Evolutionary conservation across 2,113 vertebrate species (phyloP).

Genomic region (Sturnira hondurensis): DNA sequence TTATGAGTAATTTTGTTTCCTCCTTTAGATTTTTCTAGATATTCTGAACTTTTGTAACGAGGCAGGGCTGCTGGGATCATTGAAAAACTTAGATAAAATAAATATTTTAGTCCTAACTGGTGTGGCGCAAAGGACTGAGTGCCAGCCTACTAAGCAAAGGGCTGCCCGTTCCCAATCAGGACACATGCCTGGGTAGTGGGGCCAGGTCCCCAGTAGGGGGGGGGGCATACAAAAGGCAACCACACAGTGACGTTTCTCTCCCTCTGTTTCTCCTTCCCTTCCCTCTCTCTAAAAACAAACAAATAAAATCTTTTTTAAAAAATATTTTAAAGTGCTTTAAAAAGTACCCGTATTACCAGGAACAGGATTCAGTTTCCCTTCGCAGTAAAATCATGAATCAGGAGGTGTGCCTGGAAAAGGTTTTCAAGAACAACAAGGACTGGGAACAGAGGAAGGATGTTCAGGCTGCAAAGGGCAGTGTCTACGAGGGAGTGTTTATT

Average conservation of each 20-base stretch:
- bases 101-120: neutral
- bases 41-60: constrained; percentile 13
- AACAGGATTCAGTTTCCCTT: neutral
- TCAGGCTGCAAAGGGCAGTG: neutral
- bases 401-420: neutral
- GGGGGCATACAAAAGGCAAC: too few relatives aligned
- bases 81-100: neutral
- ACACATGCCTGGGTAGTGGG: neutral
- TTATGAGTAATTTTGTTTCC: neutral
- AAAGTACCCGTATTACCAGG: neutral
- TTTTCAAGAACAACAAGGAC: neutral
- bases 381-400: neutral
- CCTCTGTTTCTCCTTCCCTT: neutral
- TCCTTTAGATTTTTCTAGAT: neutral
- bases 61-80: neutral
- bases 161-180: neutral
- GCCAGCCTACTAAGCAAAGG: neutral
- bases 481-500: neutral
- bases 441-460: neutral
- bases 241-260: neutral
- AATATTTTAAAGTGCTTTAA: neutral
- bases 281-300: neutral
- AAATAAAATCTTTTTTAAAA: neutral
- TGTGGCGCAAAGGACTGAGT: neutral
- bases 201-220: too few relatives aligned